Evolutionary conservation across 2,888 invertebrate genomes (phyloP), one percentile per base, ranked within the genome.

Genomic region (Stegana nigrithorax): DNA sequence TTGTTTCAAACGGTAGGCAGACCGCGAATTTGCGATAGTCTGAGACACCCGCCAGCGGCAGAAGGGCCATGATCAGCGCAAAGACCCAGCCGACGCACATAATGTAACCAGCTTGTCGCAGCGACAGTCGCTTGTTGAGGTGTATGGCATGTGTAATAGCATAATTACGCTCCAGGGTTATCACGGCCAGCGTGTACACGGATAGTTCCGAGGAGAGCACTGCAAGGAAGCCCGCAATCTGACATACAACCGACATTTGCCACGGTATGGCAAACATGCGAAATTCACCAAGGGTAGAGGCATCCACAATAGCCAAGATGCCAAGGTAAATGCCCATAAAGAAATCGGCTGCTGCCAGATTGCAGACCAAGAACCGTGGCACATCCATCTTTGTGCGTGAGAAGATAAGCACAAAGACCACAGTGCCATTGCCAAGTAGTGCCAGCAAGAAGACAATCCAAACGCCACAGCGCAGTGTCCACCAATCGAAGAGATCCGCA

Each of bases 101-200:
- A 65, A 97, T 95, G 81, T 91, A 94, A 58, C 92, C 92, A 3
- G 97, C 97, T 86, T 96, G 96, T 44, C 93, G 92, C 70, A 97
- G 86, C 0, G 96, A 94, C n/a, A 98, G 88, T 12, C 93, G 88
- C 86, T 97, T 97, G 86, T 98, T 98, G 64, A 97, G 89, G 85
- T 97, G 97, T 92, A 97, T 97, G 63, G 97, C 97, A 87, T 97
- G 96, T 1, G 97, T 97, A 83, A 98, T 98, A 73, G 97, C 97
- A 87, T 97, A 97, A 87, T 96, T 96, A 25, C 97, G 88, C 86
- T 98, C 97, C 75, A 97, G 87, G 0, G 98, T 97, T 77, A 98
- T 98, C 60, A 98, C 95, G 2, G 98, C 96, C 77, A 98, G 87
- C 2, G 98, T 98, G 87, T 93, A 98, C 44, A 98, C 98, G 36